Evolutionary conservation across 1,140 invertebrate species (phyloP).

Genomic region (Thereuonema tuberculata): DNA sequence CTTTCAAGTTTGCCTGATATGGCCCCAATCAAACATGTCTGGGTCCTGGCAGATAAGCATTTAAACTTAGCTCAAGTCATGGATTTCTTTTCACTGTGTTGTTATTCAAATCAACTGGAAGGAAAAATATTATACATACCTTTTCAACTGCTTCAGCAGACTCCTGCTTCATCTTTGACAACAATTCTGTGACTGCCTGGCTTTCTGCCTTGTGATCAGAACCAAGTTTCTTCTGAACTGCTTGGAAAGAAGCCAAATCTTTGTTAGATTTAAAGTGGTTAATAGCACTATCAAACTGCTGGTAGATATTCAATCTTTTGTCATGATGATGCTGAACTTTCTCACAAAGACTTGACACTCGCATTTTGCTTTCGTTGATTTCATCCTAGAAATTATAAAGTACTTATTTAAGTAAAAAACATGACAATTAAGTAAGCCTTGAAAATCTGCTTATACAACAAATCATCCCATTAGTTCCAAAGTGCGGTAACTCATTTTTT

Average conservation of each 20-base stretch:
- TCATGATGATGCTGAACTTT: conserved; percentile 45
- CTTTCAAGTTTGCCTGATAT: too few species aligned
- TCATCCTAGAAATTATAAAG: conserved; percentile 35
- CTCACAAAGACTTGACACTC: conserved; percentile 39
- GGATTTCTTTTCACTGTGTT: too few species aligned
- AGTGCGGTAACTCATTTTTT: too few species aligned
- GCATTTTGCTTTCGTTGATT: conserved; percentile 40
- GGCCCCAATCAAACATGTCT: too few species aligned
- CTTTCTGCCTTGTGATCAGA: conserved; percentile 48
- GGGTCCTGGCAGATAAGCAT: too few species aligned
- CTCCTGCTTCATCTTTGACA: conserved; percentile 45
- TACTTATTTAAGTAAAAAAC: too few species aligned
- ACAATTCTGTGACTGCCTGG: conserved; percentile 40
- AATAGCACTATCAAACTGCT: conserved; percentile 47
- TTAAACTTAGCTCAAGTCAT: too few species aligned
- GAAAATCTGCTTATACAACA: too few species aligned
- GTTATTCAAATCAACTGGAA: too few species aligned
- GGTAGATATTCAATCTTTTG: conserved; percentile 44
- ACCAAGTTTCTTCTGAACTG: conserved; percentile 44
- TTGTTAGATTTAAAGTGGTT: conserved; percentile 48
- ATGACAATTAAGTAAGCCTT: too few species aligned
- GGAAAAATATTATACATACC: too few species aligned
- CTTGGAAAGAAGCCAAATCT: conserved; percentile 40
- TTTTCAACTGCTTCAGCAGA: conserved; percentile 46
- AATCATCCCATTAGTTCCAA: too few species aligned